Evolutionary conservation across 2,797 vertebrate genomes (phyloP), one percentile per base, ranked within the genome.

Genomic region (Bovichtus variegatus): DNA sequence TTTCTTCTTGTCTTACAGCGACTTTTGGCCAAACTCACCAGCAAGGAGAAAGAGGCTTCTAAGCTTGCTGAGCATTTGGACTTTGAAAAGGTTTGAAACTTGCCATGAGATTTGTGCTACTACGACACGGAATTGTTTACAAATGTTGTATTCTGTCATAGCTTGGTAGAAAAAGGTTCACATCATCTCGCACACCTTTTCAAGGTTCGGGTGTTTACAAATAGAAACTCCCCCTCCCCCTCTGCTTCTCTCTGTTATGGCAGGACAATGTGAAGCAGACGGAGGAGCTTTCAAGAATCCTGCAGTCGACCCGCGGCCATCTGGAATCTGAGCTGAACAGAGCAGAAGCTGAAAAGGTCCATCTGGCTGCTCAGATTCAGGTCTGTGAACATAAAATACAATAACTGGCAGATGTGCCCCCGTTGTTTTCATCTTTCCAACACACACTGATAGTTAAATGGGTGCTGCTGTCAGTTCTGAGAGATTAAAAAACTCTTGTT

Each of bases 231-330:
- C 9, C 27, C 38, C 4, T 44, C 25, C 23, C 21, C 27, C 51
- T 46, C 57, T 16, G 51, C 19, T 8, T 5, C 1, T 6, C 9
- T 72, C 51, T 18, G 15, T 50, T 23, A 0, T 3, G 2, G 25
- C 90, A 98, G 97, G 96, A 96, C 40, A 95, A 96, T 69, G 83
- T 90, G 1, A 96, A 92, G 88, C 93, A 95, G 0, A 94, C 94
- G 0, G 83, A 87, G 0, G 96, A 97, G 34, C 93, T 96, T 6
- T 95, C 96, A 0, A 96, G 94, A 60, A 90, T 96, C 18, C 90
- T 98, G 88, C 96, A 97, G 82, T 83, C 93, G 0, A 94, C 96
- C 72, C 93, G 93, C 21, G 90, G 87, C 19, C 95, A 94, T 63
- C 89, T 98, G 74, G 96, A 97, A 80, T 91, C 90, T 0, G 96